A percentile compares a stretch with the other conserved stretches of the same genome.
phyloP scores from a whole-genome alignment of 1,140 invertebrate species.

The Drosophila murphyi region DNA sequence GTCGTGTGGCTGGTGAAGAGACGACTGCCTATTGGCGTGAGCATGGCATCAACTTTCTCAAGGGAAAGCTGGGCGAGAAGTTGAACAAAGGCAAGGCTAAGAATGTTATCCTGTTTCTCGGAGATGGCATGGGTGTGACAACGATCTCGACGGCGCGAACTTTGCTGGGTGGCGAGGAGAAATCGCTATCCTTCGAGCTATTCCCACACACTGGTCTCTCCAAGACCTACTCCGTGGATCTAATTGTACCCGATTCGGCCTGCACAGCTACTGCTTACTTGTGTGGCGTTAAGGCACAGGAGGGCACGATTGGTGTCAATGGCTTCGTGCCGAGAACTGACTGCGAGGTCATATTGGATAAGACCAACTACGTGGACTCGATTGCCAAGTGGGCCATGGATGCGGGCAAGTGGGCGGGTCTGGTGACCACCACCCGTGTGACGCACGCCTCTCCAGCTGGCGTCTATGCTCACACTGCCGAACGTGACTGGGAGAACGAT shows the following conservation, averaged over 20 bases:
- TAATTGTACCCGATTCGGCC: slow-evolving; percentile 92
- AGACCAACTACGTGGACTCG: slow-evolving; percentile 87
- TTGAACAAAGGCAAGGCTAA: slow-evolving; percentile 86
- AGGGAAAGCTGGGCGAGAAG: slow-evolving; percentile 56
- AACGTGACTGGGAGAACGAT: slow-evolving; percentile 92
- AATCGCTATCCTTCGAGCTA: slow-evolving; percentile 89
- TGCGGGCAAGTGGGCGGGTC: slow-evolving; percentile 90
- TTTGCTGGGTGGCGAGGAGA: slow-evolving; percentile 88
- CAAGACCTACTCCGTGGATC: slow-evolving; percentile 94
- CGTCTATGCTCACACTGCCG: slow-evolving; percentile 89
- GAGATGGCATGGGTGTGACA: slow-evolving; percentile 92
- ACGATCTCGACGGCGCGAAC: slow-evolving; percentile 90
- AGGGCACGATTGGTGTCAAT: slow-evolving; percentile 90
- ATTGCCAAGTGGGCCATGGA: slow-evolving; percentile 90
- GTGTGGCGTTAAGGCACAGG: slow-evolving; percentile 92
- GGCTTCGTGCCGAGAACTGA: slow-evolving; percentile 87
- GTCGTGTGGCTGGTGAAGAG: slow-evolving; percentile 57
- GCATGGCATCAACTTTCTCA: slow-evolving; percentile 57
- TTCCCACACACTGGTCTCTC: slow-evolving; percentile 90
- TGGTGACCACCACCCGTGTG: slow-evolving; percentile 92
- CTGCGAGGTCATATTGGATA: slow-evolving; percentile 86
- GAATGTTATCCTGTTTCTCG: slow-evolving; percentile 92
- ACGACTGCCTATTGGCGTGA: slow-evolving; percentile 78
- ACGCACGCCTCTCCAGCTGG: slow-evolving; percentile 92
- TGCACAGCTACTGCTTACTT: slow-evolving; percentile 91